Percentiles rank a stretch among this genome's conserved stretches.
phyloP scores from a whole-genome alignment of 2,888 invertebrate species.

The Cephus sareptanus region DNA sequence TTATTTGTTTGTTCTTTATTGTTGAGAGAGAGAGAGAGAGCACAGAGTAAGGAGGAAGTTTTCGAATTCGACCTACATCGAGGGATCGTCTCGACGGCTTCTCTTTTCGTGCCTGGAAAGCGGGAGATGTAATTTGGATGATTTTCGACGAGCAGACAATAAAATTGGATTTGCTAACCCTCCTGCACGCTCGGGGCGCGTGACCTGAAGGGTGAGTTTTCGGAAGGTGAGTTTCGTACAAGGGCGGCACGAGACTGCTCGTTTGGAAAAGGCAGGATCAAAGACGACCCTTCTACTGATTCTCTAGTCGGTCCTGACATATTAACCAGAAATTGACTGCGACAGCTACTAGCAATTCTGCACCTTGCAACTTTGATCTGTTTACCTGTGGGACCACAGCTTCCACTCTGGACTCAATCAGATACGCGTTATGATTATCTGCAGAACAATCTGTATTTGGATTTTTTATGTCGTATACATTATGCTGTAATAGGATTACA shows the following conservation, averaged over 20 bases:
- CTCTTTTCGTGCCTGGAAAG: slow-evolving; percentile 3
- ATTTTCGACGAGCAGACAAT: slow-evolving; percentile 33
- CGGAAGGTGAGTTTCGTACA: slow-evolving; percentile 38
- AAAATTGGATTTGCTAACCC: slow-evolving; percentile 54
- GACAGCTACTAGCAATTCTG: slow-evolving; percentile 49
- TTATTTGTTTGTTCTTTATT: slow-evolving; percentile 7
- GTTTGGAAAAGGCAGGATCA: slow-evolving; percentile 34
- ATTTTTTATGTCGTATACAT: no score
- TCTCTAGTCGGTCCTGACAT: slow-evolving; percentile 48
- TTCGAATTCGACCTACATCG: no score
- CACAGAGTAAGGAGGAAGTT: no score
- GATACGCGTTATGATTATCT: no score
- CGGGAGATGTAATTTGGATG: slow-evolving; percentile 18
- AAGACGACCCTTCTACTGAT: slow-evolving; percentile 44
- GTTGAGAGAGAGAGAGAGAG: background rate
- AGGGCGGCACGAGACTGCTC: slow-evolving; percentile 20
- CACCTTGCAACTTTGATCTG: slow-evolving; percentile 48
- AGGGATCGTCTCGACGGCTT: no score
- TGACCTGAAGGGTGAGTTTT: slow-evolving; percentile 45
- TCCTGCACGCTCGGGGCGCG: slow-evolving; percentile 38
- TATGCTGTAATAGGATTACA: no score
- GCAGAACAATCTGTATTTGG: no score
- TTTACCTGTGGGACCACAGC: slow-evolving; percentile 38
- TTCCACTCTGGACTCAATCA: slow-evolving; percentile 17
- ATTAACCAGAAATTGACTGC: slow-evolving; percentile 55